Base-by-base conservation (phyloP, 1,140 invertebrate species). In the Nylanderia fulva region DNA sequence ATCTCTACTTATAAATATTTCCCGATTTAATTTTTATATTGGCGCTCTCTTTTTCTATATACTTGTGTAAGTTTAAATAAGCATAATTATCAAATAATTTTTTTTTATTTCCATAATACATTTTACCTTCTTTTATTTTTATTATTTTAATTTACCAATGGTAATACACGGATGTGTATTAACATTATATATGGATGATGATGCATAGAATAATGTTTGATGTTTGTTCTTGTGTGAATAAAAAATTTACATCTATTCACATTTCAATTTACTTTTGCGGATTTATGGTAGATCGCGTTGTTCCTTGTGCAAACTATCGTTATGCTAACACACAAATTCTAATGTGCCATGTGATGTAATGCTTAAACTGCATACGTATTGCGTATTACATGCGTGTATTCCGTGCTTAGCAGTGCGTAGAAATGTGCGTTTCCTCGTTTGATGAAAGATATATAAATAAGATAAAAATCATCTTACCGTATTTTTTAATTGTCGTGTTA, bases 271-370 rank as follows among this genome's bases (percentile, higher is more conserved):
- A 68, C 7, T 0, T 21, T 29, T 9, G 11, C 15, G 0, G 42
- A 11, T 68, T 68, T 15, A 39, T 27, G 63, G 5, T 13, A 42
- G 11, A 4, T 39, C 13, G 15, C 4, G 2, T 11, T 66, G 24
- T 80, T 80, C 58, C 15, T 13, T 54, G n/a, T 71, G 64, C 33
- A 80, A 80, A 80, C 27, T 11, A 18, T 42, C 33, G 4, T 72
- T 24, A 58, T 24, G 48, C 24, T 56, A 71, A 72, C 21, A 21
- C 56, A 68, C 36, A 82, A 29, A 58, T 82, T 72, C 3, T 82
- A 21, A 33, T 36, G 9, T 21, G 13, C 3, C 33, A 42, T 11
- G 36, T 82, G 52, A 82, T n/a, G 52, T 56, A 82, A 82, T 15
- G 9, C 18, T 39, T n/a, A 66, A 66, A 48, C 0, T 66, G 18